Evolutionary conservation across 2,888 invertebrate species (phyloP).

Genomic region (Nipponacmea schrenckii): DNA sequence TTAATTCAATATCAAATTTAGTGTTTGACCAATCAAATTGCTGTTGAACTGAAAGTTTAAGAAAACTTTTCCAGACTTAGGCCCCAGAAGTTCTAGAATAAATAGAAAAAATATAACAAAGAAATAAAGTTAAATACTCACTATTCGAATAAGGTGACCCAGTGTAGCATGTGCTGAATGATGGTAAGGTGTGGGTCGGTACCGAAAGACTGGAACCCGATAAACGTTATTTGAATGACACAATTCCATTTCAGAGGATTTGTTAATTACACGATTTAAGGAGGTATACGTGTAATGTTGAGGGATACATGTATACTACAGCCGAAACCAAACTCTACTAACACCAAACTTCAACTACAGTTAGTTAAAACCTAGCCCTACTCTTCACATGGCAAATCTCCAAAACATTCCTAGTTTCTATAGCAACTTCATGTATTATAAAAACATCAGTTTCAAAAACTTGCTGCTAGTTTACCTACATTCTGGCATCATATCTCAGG

Average conservation of each 20-base stretch:
- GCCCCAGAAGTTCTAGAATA: too few species aligned
- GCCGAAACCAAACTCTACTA: neutral
- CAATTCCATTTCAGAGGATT: constrained; percentile 8
- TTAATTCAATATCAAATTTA: too few species aligned
- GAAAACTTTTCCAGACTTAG: too few species aligned
- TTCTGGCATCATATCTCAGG: too few species aligned
- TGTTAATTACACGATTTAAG: neutral
- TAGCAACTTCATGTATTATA: neutral
- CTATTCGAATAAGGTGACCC: constrained; percentile 9
- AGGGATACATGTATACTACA: constrained; percentile 4
- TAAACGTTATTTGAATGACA: neutral
- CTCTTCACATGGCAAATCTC: neutral
- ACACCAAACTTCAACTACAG: neutral
- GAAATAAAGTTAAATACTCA: neutral
- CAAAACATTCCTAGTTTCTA: constrained; percentile 5
- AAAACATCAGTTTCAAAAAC: neutral
- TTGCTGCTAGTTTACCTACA: too few species aligned
- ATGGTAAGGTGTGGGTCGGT: constrained; percentile 2
- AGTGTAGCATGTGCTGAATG: constrained; percentile 3
- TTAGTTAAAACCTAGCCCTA: neutral
- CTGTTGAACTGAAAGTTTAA: too few species aligned
- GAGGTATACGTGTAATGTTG: neutral
- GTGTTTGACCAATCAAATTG: too few species aligned
- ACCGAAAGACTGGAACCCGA: neutral
- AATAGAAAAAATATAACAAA: too few species aligned